Evolutionary conservation across 1,140 invertebrate genomes (phyloP), one percentile per base, ranked within the genome.

Genomic region (Drosophila mayri): DNA sequence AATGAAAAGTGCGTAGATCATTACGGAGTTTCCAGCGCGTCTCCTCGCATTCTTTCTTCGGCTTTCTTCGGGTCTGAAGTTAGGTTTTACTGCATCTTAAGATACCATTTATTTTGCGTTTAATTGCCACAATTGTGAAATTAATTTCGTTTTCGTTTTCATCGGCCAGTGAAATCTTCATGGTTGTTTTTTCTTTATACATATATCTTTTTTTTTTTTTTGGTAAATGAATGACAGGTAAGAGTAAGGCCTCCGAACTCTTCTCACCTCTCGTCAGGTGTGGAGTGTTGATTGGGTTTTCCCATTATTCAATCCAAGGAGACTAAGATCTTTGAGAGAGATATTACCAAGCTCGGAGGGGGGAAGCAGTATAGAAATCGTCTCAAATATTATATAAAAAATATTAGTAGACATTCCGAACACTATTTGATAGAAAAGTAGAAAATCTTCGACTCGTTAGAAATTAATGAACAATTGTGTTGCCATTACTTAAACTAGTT

Each of bases 101-200:
- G 79, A 72, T 61, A 76, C 50, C 79, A 80, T 87, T 82, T 83
- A 87, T 80, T 88, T 87, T 63, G 72, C 84, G 84, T 87, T 87
- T 87, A 87, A 87, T 83, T 87, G 80, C 84, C 81, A 71, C 85
- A 87, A 88, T 88, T 88, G 84, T 83, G 76, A 88, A 87, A 87
- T 80, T 84, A 87, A 87, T 87, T 87, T 83, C 79, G 79, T 86
- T 86, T 86, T 86, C 82, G 58, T 87, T 87, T 87, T 87, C 76
- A 79, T 85, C 77, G 73, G 60, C 47, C 57, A 88, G 83, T 88
- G 83, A 87, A 87, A 87, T 88, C 67, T 87, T 65, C 43, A 63
- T 28, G 25, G n/a, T 32, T 32, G 44, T 30, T 49, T 64, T 49
- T 49, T 64, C 40, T 55, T 54, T 50, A 14, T 35, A 9, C 30